phyloP scores from a whole-genome alignment of 2,888 invertebrate species.

The Synergus umbraculus region DNA sequence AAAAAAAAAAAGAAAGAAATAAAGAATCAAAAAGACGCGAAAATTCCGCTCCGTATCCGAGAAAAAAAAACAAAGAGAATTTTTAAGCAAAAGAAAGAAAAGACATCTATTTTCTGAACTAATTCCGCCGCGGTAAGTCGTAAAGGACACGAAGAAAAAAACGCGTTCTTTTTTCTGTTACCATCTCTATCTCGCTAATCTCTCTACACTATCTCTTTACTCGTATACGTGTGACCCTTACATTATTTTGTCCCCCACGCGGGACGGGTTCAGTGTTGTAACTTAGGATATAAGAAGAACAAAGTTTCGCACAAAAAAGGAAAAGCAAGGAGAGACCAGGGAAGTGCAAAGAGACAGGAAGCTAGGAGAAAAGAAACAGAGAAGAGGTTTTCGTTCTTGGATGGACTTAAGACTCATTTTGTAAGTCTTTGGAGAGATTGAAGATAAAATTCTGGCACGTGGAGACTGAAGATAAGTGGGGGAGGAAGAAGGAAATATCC shows the following conservation, averaged over 20 bases:
- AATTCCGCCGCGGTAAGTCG: constrained; percentile 27
- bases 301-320: constrained; percentile 67
- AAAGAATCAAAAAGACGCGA: constrained; percentile 39
- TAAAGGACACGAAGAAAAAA: constrained; percentile 41
- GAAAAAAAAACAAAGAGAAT: constrained; percentile 39
- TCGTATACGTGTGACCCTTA: constrained; percentile 71
- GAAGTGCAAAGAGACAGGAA: constrained; percentile 38
- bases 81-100: constrained; percentile 40
- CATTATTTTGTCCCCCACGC: constrained; percentile 73
- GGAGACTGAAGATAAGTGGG: no score
- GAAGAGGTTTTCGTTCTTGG: neutral
- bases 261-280: constrained; percentile 76
- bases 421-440: neutral
- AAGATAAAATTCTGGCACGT: neutral
- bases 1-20: constrained; percentile 47
- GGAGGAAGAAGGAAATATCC: neutral
- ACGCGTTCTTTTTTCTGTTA: constrained; percentile 64
- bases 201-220: constrained; percentile 45
- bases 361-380: neutral
- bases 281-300: constrained; percentile 73
- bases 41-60: constrained; percentile 23
- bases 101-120: constrained; percentile 54
- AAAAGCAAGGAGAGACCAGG: constrained; percentile 43
- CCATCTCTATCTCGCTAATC: constrained; percentile 59
- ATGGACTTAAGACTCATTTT: constrained; percentile 19